Conservation (phyloP, 2,113 vertebrate species). For the Hydrolagus affinis region DNA sequence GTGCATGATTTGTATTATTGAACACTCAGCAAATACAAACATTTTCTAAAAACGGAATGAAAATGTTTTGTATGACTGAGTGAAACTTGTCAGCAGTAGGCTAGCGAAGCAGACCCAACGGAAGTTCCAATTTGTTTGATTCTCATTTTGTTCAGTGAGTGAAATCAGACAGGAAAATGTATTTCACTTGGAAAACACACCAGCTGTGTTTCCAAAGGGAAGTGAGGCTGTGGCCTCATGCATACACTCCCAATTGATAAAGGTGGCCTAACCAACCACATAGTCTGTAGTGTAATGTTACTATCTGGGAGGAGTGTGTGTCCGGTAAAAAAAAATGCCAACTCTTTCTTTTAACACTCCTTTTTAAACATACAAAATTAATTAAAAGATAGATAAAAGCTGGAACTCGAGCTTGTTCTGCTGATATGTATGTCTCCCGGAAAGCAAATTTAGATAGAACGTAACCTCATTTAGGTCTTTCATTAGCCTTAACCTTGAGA, state of each 20-base stretch:
- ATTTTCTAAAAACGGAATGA: no score
- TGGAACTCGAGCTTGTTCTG: not conserved
- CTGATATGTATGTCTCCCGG: not conserved
- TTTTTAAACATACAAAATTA: not conserved
- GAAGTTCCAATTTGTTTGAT: not conserved
- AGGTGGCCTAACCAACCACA: not conserved
- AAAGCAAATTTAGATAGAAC: no score
- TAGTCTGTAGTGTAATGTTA: not conserved
- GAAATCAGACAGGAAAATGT: not conserved
- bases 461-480: no score
- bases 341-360: not conserved
- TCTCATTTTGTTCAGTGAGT: not conserved
- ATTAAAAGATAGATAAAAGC: not conserved
- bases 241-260: not conserved
- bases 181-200: not conserved
- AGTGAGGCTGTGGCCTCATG: not conserved
- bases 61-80: not conserved
- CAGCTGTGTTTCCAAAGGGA: slow-evolving; percentile 1
- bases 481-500: no score
- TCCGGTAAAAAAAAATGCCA: not conserved
- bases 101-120: not conserved
- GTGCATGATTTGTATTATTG: not conserved
- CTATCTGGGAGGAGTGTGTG: not conserved
- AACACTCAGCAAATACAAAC: slow-evolving; percentile 12
- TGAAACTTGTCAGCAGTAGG: not conserved